phyloP scores from a whole-genome alignment of 2,888 invertebrate genomes.

The Rhingia rostrata region DNA sequence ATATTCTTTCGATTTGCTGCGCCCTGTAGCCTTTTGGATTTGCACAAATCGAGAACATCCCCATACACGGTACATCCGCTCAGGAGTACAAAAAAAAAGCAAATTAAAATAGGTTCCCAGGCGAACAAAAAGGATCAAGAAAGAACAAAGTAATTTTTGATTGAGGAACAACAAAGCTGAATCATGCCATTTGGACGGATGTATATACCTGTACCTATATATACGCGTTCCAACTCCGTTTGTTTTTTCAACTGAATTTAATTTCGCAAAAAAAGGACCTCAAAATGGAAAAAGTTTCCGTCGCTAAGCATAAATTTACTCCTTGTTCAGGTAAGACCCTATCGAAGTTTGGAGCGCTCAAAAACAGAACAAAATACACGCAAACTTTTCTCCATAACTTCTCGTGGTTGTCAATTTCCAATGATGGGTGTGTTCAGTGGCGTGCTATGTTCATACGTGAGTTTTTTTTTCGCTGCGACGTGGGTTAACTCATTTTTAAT shows the following conservation, averaged over 20 bases:
- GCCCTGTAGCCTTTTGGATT: not conserved
- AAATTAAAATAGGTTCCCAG: constrained; percentile 37
- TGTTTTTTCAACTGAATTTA: constrained; percentile 32
- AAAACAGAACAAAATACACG: constrained; percentile 8
- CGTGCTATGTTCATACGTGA: constrained; percentile 14
- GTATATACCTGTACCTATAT: not conserved
- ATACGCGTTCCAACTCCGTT: not conserved
- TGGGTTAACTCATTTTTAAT: constrained; percentile 59
- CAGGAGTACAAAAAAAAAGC: constrained; percentile 1
- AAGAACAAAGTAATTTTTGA: constrained; percentile 62
- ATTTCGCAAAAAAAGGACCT: constrained; percentile 22
- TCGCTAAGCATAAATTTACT: constrained; percentile 58
- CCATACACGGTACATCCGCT: not conserved
- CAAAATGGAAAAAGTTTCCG: constrained; percentile 59
- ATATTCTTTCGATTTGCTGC: constrained; percentile 52
- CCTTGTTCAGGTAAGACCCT: constrained; percentile 31
- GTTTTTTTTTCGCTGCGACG: constrained; percentile 5
- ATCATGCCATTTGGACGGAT: constrained; percentile 13
- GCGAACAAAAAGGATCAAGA: constrained; percentile 36
- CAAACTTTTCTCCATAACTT: constrained; percentile 54
- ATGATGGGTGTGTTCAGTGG: constrained; percentile 57
- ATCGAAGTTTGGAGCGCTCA: constrained; percentile 31
- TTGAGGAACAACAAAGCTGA: constrained; percentile 51
- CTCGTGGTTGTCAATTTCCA: constrained; percentile 64
- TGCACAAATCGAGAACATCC: constrained; percentile 23